Conservation (phyloP, 1,140 invertebrate genomes). For the Phymorhynchus buccinoides region DNA sequence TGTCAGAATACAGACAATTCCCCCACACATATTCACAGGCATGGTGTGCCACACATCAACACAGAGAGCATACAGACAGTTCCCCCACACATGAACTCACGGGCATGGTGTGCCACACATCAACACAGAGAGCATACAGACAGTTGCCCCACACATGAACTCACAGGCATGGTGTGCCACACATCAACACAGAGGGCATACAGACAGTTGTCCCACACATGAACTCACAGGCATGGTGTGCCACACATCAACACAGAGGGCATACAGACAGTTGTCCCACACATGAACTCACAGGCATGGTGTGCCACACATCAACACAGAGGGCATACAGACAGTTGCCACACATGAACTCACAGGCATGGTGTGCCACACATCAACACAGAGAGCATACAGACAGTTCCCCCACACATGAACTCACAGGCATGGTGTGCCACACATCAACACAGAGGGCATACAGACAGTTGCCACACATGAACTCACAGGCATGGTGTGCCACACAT, state of each 20-base stretch:
- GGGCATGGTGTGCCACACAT: too few relatives aligned
- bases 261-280: too few relatives aligned
- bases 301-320: too few relatives aligned
- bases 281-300: too few relatives aligned
- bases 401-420: not conserved
- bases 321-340: not conserved
- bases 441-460: too few relatives aligned
- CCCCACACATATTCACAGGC: not conserved
- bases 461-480: too few relatives aligned
- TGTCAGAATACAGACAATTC: too few relatives aligned
- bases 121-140: not conserved
- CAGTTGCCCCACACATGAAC: not conserved
- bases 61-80: too few relatives aligned
- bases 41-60: not conserved
- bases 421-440: not conserved
- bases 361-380: slow-evolving; percentile 48
- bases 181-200: not conserved
- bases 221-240: not conserved
- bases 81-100: too few relatives aligned
- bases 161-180: slow-evolving; percentile 65
- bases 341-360: slow-evolving; percentile 57
- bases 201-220: not conserved
- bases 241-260: not conserved
- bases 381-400: not conserved
- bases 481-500: too few relatives aligned